Percentiles rank a stretch among this genome's conserved stretches.
These are phyloP conservation scores for Drosophila nannoptera DNA, from an alignment of 1,140 invertebrate genomes.

Conservation along the genomic window DNA sequence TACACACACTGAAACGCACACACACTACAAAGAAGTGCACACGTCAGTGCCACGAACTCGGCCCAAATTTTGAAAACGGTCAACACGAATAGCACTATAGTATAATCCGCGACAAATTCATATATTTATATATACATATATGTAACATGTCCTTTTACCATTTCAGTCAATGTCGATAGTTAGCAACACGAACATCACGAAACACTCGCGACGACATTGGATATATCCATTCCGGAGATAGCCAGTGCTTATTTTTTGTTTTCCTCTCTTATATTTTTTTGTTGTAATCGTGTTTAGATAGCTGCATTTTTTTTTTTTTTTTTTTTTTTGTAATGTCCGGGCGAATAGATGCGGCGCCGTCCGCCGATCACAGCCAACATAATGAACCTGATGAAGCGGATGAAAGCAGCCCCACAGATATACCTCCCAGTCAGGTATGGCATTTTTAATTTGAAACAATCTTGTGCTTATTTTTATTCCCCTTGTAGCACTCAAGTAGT, in stretches of 20 bases:
- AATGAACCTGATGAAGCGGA: slow-evolving; percentile 49
- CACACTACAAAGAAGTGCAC: slow-evolving; percentile 54
- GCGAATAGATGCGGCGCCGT: slow-evolving; percentile 26
- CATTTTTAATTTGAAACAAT: not conserved
- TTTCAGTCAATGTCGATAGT: slow-evolving; percentile 72
- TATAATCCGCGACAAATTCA: not conserved
- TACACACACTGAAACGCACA: slow-evolving; percentile 7
- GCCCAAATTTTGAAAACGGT: slow-evolving; percentile 3
- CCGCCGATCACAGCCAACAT: slow-evolving; percentile 29
- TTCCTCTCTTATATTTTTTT: slow-evolving; percentile 15
- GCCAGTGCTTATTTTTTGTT: slow-evolving; percentile 50
- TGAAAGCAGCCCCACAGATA: slow-evolving; percentile 39
- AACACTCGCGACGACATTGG: slow-evolving; percentile 53
- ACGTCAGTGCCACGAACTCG: slow-evolving; percentile 71
- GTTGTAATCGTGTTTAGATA: slow-evolving; percentile 19
- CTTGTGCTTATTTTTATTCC: not conserved
- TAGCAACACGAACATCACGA: slow-evolving; percentile 48
- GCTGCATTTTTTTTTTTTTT: slow-evolving; percentile 30
- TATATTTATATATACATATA: slow-evolving; percentile 3
- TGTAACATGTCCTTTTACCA: slow-evolving; percentile 14
- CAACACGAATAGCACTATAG: no score
- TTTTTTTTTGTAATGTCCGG: slow-evolving; percentile 25
- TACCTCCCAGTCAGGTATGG: slow-evolving; percentile 44
- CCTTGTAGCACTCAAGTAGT: slow-evolving; percentile 20
- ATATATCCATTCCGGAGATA: slow-evolving; percentile 60